phyloP scores from a whole-genome alignment of 1,140 invertebrate species.

The Macrobrachium nipponense region DNA sequence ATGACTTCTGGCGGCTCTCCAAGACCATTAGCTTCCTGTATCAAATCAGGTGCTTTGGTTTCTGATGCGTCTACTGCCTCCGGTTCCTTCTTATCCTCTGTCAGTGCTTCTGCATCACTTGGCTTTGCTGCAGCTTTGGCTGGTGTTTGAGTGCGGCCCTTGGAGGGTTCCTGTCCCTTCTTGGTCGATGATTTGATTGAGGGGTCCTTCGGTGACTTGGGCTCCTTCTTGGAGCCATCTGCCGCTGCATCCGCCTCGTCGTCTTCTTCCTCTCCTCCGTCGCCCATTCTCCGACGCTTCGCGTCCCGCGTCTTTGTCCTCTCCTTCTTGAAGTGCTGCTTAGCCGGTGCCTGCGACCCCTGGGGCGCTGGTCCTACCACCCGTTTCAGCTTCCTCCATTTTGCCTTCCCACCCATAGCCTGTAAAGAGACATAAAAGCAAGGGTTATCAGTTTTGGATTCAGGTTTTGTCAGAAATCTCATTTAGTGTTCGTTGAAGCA shows the following conservation, averaged over 20 bases:
- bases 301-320: conserved; percentile 26
- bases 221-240: background rate
- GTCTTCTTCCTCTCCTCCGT: conserved; percentile 30
- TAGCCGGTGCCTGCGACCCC: conserved; percentile 9
- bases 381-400: conserved; percentile 43
- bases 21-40: conserved; percentile 2
- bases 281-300: conserved; percentile 37
- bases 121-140: too few relatives aligned
- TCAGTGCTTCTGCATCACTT: background rate
- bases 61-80: background rate
- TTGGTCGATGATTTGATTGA: background rate
- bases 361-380: conserved; percentile 22
- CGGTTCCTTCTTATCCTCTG: background rate
- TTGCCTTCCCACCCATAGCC: conserved; percentile 40
- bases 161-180: background rate
- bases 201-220: background rate
- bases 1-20: background rate
- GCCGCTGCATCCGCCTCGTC: conserved; percentile 1
- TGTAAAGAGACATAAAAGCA: background rate
- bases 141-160: too few relatives aligned
- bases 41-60: background rate
- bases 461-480: too few relatives aligned
- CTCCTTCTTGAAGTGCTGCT: conserved; percentile 26
- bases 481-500: too few relatives aligned
- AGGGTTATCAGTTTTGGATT: too few relatives aligned